A percentile compares a stretch with the other conserved stretches of the same genome.
phyloP scores from a whole-genome alignment of 2,888 invertebrate genomes.

The Xanthorhoe designata region DNA sequence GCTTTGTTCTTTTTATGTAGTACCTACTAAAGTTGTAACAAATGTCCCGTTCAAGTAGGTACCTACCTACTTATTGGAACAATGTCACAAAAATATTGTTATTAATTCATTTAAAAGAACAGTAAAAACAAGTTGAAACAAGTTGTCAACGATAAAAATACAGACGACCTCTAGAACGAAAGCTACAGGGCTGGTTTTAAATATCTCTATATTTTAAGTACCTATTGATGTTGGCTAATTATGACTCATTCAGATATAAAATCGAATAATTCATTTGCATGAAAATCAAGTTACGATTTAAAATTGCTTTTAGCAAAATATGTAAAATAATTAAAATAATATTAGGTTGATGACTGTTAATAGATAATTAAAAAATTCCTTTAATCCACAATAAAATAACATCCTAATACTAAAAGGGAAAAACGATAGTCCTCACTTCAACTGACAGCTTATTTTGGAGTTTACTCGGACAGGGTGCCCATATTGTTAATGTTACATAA shows the following conservation, averaged over 20 bases:
- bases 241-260: conserved; percentile 20
- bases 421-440: too few relatives aligned
- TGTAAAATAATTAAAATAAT: background rate
- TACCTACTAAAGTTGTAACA: too few relatives aligned
- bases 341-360: background rate
- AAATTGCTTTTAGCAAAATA: background rate
- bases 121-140: conserved; percentile 35
- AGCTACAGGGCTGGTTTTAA: conserved; percentile 47
- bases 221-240: conserved; percentile 22
- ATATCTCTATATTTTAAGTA: conserved; percentile 31
- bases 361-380: too few relatives aligned
- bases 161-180: conserved; percentile 51
- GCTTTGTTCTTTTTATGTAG: too few relatives aligned
- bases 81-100: background rate
- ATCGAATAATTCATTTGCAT: background rate
- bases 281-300: too few relatives aligned
- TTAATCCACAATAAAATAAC: too few relatives aligned
- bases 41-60: background rate
- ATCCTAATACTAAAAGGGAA: too few relatives aligned
- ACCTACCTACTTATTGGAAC: too few relatives aligned
- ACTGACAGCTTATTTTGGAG: too few relatives aligned
- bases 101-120: background rate
- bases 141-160: conserved; percentile 43
- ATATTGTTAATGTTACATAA: too few relatives aligned
- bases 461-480: too few relatives aligned